Evolutionary conservation across 2,113 vertebrate genomes (phyloP).

Genomic region (Panthera tigris): DNA sequence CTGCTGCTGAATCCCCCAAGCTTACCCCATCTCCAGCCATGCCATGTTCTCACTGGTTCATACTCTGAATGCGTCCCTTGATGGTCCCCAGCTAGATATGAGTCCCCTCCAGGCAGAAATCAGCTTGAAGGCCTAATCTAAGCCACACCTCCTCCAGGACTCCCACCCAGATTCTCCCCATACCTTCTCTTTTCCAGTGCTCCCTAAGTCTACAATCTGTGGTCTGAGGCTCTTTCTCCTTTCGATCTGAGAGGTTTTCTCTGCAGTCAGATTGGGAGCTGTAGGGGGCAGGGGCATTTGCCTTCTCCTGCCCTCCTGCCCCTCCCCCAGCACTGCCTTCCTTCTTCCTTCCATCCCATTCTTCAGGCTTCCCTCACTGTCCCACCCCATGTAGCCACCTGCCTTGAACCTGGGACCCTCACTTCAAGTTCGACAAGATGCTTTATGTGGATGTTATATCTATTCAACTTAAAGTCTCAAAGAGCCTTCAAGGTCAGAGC

Average conservation of each 20-base stretch:
- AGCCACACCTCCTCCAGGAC: neutral
- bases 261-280: neutral
- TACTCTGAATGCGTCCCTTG: neutral
- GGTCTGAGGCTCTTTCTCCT: neutral
- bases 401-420: neutral
- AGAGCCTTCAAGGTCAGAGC: neutral
- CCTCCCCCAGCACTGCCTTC: neutral
- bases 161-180: neutral
- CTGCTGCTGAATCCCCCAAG: rapidly evolving
- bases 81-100: neutral
- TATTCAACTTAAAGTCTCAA: neutral
- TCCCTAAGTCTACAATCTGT: neutral
- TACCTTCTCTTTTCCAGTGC: neutral
- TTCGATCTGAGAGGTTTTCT: neutral
- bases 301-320: neutral
- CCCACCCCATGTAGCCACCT: neutral
- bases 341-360: neutral
- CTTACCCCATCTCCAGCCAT: neutral
- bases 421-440: neutral
- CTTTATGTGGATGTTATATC: neutral
- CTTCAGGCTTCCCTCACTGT: neutral
- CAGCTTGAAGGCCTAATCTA: neutral
- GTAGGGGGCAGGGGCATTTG: neutral
- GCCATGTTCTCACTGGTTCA: neutral
- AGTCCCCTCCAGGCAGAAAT: neutral